Evolutionary conservation across 2,113 vertebrate species (phyloP).

Genomic region (Phaethornis superciliosus): DNA sequence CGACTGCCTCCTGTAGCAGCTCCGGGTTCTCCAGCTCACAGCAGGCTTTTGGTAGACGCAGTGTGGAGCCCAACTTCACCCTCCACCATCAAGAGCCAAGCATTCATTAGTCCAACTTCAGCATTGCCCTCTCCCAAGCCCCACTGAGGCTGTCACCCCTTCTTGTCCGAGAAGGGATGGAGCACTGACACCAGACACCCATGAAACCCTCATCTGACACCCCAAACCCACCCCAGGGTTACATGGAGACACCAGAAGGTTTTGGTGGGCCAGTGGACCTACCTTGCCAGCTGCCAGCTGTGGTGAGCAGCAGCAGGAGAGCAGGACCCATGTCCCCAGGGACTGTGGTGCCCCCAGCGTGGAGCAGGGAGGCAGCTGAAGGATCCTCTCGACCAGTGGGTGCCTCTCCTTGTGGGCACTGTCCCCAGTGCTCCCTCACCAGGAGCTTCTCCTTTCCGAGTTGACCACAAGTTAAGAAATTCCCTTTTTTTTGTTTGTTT

Average conservation of each 20-base stretch:
- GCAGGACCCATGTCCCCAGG: conserved; percentile 60
- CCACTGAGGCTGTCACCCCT: not conserved
- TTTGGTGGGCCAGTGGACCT: conserved; percentile 11
- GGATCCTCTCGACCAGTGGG: not conserved
- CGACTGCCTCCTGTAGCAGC: not conserved
- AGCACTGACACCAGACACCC: not conserved
- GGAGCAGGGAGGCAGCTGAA: not conserved
- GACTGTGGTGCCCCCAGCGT: not conserved
- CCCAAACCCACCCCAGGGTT: not conserved
- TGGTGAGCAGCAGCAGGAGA: conserved; percentile 58
- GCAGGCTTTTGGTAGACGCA: not conserved
- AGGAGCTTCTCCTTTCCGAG: conserved; percentile 70
- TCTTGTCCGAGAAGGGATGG: fast-evolving
- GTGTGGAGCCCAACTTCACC: fast-evolving
- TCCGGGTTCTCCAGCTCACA: not conserved
- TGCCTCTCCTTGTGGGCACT: not conserved
- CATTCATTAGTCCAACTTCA: not conserved
- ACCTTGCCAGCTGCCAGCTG: conserved; percentile 64
- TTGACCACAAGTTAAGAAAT: conserved; percentile 70
- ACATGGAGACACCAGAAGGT: fast-evolving
- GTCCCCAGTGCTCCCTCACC: not conserved
- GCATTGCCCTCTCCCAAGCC: fast-evolving
- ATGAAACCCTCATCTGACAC: fast-evolving
- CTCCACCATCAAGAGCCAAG: not conserved
- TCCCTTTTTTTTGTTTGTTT: conserved; percentile 51